These are phyloP conservation scores for Trileptium ribeirensis DNA, from an alignment of 2,888 invertebrate genomes.

Conservation along the genomic window DNA sequence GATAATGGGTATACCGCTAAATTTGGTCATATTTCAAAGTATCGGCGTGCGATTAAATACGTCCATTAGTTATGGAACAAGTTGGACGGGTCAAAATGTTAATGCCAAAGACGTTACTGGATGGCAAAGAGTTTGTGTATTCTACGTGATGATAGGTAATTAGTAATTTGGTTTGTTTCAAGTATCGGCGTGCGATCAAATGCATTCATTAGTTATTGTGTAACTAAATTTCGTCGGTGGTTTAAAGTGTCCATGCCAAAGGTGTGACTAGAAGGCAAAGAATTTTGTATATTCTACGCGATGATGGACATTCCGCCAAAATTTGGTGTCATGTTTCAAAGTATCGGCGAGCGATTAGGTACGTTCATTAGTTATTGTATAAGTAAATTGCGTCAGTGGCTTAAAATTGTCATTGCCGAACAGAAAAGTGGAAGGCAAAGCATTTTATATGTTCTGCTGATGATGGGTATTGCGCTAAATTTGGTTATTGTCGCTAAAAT, in stretches of 20 bases:
- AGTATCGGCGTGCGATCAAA: slow-evolving; percentile 95
- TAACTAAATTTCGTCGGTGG: slow-evolving; percentile 19
- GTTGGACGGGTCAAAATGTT: slow-evolving; percentile 1
- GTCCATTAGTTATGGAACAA: slow-evolving; percentile 56
- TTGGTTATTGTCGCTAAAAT: slow-evolving; percentile 75
- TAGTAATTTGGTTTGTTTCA: no score
- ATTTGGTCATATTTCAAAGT: slow-evolving; percentile 91
- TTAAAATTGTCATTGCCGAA: not conserved
- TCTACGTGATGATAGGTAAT: no score
- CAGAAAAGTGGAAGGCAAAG: no score
- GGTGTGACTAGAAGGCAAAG: slow-evolving; percentile 87
- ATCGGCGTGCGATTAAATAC: slow-evolving; percentile 96
- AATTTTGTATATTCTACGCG: slow-evolving; percentile 75
- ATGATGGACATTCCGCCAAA: slow-evolving; percentile 88
- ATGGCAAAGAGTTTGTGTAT: no score
- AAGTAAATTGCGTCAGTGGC: slow-evolving; percentile 15
- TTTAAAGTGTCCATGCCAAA: slow-evolving; percentile 20
- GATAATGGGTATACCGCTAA: slow-evolving; percentile 83
- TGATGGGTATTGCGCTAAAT: slow-evolving; percentile 89
- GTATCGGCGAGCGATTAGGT: slow-evolving; percentile 88
- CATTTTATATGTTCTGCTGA: slow-evolving; percentile 76
- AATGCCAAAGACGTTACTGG: slow-evolving; percentile 46
- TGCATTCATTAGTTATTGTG: slow-evolving; percentile 61
- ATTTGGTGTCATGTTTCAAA: slow-evolving; percentile 87
- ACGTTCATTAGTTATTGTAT: slow-evolving; percentile 61